A percentile compares a stretch with the other conserved stretches of the same genome.
Conservation (phyloP, 37 sponge, comb jelly and placozoan genomes). For the Cliona cf. orientalis region DNA sequence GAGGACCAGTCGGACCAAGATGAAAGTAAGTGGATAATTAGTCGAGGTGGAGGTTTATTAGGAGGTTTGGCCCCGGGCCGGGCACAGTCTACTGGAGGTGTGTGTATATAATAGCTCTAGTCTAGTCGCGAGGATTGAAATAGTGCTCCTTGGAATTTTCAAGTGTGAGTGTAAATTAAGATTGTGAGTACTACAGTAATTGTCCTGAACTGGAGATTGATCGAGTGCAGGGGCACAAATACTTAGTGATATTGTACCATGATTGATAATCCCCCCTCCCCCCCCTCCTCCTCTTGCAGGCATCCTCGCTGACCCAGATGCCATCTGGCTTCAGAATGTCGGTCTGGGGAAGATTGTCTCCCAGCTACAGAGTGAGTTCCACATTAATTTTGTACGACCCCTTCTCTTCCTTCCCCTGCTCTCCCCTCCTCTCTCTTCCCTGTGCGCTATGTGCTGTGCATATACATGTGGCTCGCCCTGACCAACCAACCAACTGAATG, state of each 20-base stretch:
- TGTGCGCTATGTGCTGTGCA: too few species aligned
- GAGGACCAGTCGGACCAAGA: neutral
- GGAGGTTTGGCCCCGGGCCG: too few species aligned
- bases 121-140: too few species aligned
- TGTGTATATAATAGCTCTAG: too few species aligned
- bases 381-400: neutral
- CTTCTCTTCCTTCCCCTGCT: neutral
- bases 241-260: too few species aligned
- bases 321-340: slow-evolving; percentile 41
- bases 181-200: too few species aligned
- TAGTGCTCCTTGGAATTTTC: too few species aligned
- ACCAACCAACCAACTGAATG: neutral
- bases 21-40: neutral
- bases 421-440: neutral
- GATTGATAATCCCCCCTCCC: neutral
- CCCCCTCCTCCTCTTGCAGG: neutral
- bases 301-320: slow-evolving; percentile 41
- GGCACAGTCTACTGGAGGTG: too few species aligned
- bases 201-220: too few species aligned
- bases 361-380: slow-evolving; percentile 54
- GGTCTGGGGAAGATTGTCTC: slow-evolving; percentile 56
- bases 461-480: neutral
- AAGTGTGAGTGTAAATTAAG: too few species aligned
- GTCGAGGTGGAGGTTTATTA: too few species aligned
- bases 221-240: too few species aligned